These are phyloP conservation scores for Synanceia verrucosa DNA, from an alignment of 2,797 vertebrate species.

Conservation along the genomic window DNA sequence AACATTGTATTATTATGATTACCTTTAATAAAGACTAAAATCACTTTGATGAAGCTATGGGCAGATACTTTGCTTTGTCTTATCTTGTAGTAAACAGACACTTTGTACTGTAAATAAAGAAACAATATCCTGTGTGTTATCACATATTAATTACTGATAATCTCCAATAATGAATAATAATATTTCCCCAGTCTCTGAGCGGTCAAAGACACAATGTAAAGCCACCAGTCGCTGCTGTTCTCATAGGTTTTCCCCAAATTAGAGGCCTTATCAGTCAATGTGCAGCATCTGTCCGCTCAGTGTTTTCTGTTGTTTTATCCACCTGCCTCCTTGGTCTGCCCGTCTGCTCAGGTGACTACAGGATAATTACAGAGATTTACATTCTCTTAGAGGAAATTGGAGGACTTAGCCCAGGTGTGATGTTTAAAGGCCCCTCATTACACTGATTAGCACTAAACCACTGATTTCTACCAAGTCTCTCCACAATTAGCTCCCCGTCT, in stretches of 20 bases:
- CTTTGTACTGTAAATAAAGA: slow-evolving; percentile 22
- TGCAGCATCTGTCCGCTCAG: slow-evolving; percentile 67
- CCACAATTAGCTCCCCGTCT: slow-evolving; percentile 68
- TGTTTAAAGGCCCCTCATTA: slow-evolving; percentile 77
- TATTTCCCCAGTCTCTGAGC: slow-evolving; percentile 15
- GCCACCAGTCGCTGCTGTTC: slow-evolving; percentile 2
- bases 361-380: slow-evolving; percentile 84
- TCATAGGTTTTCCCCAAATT: slow-evolving; percentile 27
- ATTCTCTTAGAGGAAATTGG: slow-evolving; percentile 82
- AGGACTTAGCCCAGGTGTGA: slow-evolving; percentile 81
- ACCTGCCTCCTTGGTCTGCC: slow-evolving; percentile 73
- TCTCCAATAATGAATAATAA: slow-evolving; percentile 42
- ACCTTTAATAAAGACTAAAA: not conserved
- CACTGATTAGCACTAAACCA: slow-evolving; percentile 69
- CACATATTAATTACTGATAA: slow-evolving; percentile 51
- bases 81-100: slow-evolving; percentile 28
- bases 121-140: slow-evolving; percentile 25
- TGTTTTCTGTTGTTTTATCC: slow-evolving; percentile 72
- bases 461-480: slow-evolving; percentile 68
- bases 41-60: not conserved
- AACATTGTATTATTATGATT: not conserved
- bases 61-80: slow-evolving; percentile 9
- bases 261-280: slow-evolving; percentile 35
- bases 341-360: slow-evolving; percentile 72
- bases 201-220: slow-evolving; percentile 5